A percentile compares a stretch with the other conserved stretches of the same genome.
phyloP scores from a whole-genome alignment of 1,140 invertebrate genomes.

The Drosophila pectinifera region DNA sequence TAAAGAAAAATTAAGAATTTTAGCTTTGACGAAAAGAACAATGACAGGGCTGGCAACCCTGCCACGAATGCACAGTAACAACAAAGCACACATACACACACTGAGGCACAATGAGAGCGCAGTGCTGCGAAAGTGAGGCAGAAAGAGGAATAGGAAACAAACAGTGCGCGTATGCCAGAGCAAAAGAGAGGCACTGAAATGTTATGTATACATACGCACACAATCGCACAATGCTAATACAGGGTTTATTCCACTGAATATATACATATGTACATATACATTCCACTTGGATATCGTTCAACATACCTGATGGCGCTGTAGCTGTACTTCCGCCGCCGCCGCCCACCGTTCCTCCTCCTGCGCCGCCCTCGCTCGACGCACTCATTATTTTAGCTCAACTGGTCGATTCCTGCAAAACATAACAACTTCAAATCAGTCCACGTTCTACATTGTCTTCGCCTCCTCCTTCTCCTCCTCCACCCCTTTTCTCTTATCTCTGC shows the following conservation, averaged over 20 bases:
- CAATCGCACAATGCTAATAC: constrained; percentile 48
- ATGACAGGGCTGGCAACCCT: constrained; percentile 48
- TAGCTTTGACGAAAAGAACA: constrained; percentile 2
- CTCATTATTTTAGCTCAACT: constrained; percentile 67
- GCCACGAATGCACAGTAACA: constrained; percentile 66
- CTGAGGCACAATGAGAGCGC: constrained; percentile 19
- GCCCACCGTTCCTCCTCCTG: constrained; percentile 60
- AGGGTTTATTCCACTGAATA: constrained; percentile 34
- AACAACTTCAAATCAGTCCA: constrained; percentile 21
- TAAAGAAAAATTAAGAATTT: neutral
- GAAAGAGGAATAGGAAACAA: constrained; percentile 66
- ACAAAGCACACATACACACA: constrained; percentile 62
- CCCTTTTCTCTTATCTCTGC: constrained; percentile 55
- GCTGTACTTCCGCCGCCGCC: constrained; percentile 65
- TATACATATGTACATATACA: constrained; percentile 36
- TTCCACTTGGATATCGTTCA: constrained; percentile 41
- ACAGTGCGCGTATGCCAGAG: constrained; percentile 70
- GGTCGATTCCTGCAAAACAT: constrained; percentile 58
- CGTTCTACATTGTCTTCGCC: constrained; percentile 18
- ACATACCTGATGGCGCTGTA: constrained; percentile 71
- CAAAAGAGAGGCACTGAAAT: constrained; percentile 65
- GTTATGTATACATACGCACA: constrained; percentile 70
- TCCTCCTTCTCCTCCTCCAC: constrained; percentile 21
- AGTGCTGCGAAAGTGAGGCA: constrained; percentile 59
- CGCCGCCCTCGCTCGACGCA: constrained; percentile 73